A percentile compares a stretch with the other conserved stretches of the same genome.
These are phyloP conservation scores for Acipenser transmontanus DNA, from an alignment of 2,797 vertebrate genomes.

Conservation along the genomic window DNA sequence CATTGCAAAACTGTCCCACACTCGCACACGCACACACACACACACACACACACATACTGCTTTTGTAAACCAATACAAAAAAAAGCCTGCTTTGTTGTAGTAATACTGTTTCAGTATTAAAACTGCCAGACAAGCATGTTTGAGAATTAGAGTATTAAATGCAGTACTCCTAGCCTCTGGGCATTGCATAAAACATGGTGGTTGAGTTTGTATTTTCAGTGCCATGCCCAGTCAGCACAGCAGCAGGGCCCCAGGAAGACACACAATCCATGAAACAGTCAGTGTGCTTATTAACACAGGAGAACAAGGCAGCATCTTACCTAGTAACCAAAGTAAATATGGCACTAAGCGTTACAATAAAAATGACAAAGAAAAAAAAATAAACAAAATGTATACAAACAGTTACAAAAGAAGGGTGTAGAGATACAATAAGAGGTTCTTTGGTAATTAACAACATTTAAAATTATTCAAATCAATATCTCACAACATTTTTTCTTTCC, in stretches of 20 bases:
- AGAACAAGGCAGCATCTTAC: constrained; percentile 57
- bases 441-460: constrained; percentile 88
- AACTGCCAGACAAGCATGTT: constrained; percentile 36
- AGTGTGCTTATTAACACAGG: constrained; percentile 51
- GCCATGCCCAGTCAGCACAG: constrained; percentile 46
- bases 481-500: constrained; percentile 5
- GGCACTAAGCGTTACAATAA: constrained; percentile 69
- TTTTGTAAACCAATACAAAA: constrained; percentile 10
- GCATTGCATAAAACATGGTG: constrained; percentile 38
- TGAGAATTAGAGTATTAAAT: constrained; percentile 29
- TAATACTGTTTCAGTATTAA: constrained; percentile 50
- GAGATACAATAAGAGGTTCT: constrained; percentile 63
- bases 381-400: constrained; percentile 47
- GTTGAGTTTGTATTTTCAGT: constrained; percentile 34
- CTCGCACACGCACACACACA: background rate
- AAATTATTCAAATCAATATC: constrained; percentile 48
- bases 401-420: constrained; percentile 39
- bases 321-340: constrained; percentile 50
- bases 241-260: constrained; percentile 48
- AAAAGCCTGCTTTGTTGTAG: constrained; percentile 28
- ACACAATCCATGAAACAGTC: constrained; percentile 31
- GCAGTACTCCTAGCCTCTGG: constrained; percentile 34
- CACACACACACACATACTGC: background rate
- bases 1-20: background rate
- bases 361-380: constrained; percentile 46